These are phyloP conservation scores for Hirtodrosophila alboralis DNA, from an alignment of 2,888 invertebrate genomes.

Conservation along the genomic window DNA sequence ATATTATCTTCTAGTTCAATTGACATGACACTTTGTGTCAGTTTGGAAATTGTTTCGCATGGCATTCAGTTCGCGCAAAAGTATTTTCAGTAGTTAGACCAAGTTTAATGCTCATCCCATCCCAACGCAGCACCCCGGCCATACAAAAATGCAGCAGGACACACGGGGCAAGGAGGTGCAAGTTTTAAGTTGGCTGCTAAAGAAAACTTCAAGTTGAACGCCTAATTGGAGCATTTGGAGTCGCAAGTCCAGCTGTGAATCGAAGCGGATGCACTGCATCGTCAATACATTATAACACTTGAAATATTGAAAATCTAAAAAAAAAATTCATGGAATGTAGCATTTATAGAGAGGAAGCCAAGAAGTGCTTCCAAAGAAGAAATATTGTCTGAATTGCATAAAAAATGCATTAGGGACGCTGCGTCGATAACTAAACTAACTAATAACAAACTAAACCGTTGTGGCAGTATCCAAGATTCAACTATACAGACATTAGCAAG, in stretches of 20 bases:
- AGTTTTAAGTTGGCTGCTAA: conserved; percentile 22
- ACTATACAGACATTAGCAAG: conserved; percentile 14
- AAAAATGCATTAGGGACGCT: conserved; percentile 8
- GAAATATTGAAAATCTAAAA: conserved; percentile 4
- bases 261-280: conserved; percentile 1
- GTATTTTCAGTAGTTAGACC: conserved; percentile 48
- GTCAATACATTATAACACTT: conserved; percentile 6
- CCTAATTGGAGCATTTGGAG: conserved; percentile 70
- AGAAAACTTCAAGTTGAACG: conserved; percentile 32
- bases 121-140: no score
- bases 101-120: conserved; percentile 28
- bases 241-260: neutral
- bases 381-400: conserved; percentile 2
- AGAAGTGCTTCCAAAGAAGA: no score
- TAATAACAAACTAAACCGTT: conserved; percentile 39
- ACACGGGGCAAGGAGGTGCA: conserved; percentile 8
- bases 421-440: conserved; percentile 12
- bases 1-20: conserved; percentile 73
- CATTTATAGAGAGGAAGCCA: no score
- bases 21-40: conserved; percentile 78
- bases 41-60: conserved; percentile 68
- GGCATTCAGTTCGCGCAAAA: conserved; percentile 40
- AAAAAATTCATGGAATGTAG: conserved; percentile 1
- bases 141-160: neutral
- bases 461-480: conserved; percentile 14